Conservation (phyloP, 2,888 invertebrate species). For the Aproaerema taeniolella region DNA sequence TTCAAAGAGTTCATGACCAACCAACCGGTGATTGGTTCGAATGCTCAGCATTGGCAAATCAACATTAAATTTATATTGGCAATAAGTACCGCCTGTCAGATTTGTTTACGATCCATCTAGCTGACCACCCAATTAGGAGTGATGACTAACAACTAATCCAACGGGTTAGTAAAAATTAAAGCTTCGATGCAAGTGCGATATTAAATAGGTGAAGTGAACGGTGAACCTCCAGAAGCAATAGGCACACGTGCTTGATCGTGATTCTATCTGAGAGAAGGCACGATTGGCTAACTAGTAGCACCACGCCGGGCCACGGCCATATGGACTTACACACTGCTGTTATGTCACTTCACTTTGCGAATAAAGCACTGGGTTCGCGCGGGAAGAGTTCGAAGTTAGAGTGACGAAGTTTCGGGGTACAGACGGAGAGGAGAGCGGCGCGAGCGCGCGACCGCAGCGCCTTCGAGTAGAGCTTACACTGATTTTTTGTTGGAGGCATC, state of each 20-base stretch:
- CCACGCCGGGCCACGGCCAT: constrained; percentile 56
- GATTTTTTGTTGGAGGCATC: constrained; percentile 75
- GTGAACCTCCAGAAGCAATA: constrained; percentile 60
- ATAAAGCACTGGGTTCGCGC: not conserved
- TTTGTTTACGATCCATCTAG: constrained; percentile 15
- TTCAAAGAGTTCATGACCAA: too few species aligned
- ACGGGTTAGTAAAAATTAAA: constrained; percentile 41
- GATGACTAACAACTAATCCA: constrained; percentile 38
- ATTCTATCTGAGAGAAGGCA: constrained; percentile 53
- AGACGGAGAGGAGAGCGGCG: constrained; percentile 24
- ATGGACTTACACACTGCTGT: constrained; percentile 60
- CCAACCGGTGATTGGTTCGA: too few species aligned
- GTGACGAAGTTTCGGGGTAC: constrained; percentile 20
- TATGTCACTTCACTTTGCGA: constrained; percentile 38
- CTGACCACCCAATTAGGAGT: constrained; percentile 36
- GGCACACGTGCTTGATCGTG: constrained; percentile 65
- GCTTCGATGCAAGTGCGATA: constrained; percentile 48
- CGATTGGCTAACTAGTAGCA: constrained; percentile 39
- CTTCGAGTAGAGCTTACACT: constrained; percentile 69
- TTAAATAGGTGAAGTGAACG: constrained; percentile 70
- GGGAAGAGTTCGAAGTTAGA: constrained; percentile 22
- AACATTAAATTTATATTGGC: constrained; percentile 20
- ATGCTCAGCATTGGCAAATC: too few species aligned
- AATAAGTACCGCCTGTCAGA: constrained; percentile 5
- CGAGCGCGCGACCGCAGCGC: constrained; percentile 60